phyloP scores from a whole-genome alignment of 1,140 invertebrate species.

The Chionoecetes opilio region DNA sequence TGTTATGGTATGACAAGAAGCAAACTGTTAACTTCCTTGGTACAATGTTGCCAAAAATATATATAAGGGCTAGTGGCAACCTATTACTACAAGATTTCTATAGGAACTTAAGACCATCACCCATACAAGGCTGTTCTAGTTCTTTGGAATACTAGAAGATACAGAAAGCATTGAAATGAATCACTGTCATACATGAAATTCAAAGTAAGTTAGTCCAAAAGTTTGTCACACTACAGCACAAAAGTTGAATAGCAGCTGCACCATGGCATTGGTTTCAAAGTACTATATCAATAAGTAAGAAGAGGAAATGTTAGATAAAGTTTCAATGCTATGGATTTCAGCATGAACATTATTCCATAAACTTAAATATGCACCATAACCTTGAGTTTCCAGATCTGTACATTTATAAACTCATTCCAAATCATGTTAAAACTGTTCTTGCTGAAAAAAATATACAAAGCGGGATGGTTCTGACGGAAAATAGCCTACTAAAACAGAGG shows the following conservation, averaged over 20 bases:
- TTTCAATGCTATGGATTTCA: background rate
- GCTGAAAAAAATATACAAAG: background rate
- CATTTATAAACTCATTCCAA: background rate
- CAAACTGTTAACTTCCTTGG: background rate
- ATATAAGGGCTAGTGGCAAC: background rate
- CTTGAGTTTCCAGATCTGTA: background rate
- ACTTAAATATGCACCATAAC: background rate
- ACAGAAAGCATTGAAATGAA: too few species aligned
- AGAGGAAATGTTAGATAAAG: background rate
- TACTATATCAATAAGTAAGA: background rate
- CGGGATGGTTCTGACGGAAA: background rate
- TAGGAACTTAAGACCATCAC: background rate
- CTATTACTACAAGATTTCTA: background rate
- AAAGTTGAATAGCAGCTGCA: background rate
- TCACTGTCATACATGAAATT: too few species aligned
- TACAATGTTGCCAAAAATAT: background rate
- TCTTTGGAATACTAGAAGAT: background rate
- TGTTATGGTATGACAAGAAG: background rate
- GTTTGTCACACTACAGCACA: background rate
- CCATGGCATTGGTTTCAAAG: background rate
- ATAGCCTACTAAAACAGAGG: background rate
- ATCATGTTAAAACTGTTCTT: background rate
- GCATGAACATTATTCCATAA: background rate
- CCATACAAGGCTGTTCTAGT: background rate
- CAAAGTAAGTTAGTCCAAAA: background rate